These are phyloP conservation scores for Recurvirostra avosetta DNA, from an alignment of 2,113 vertebrate genomes.

Conservation along the genomic window DNA sequence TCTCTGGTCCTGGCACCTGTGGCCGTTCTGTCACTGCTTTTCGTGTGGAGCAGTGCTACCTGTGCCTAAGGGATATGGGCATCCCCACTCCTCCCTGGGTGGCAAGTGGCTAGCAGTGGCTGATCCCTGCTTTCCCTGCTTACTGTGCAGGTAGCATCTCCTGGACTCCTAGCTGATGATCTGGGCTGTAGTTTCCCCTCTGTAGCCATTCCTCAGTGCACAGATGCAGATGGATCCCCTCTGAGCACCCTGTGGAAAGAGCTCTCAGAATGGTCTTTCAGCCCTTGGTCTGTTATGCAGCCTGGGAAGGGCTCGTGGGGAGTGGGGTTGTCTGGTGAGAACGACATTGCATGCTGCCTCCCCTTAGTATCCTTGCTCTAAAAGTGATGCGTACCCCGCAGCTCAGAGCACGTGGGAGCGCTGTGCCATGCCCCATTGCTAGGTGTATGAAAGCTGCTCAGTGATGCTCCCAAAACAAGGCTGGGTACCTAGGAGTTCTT, in stretches of 20 bases:
- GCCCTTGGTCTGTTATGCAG: background rate
- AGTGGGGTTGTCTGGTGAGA: background rate
- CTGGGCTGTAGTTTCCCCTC: background rate
- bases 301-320: background rate
- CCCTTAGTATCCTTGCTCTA: background rate
- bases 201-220: fast-evolving
- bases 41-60: background rate
- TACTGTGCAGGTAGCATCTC: background rate
- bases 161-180: background rate
- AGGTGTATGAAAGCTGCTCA: background rate
- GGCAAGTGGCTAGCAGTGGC: background rate
- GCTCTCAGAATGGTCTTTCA: background rate
- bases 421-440: background rate
- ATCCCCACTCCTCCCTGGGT: background rate
- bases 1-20: background rate
- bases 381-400: background rate
- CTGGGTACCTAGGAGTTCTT: background rate
- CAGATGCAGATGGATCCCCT: background rate
- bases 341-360: background rate
- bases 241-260: background rate
- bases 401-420: background rate
- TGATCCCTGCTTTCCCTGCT: background rate
- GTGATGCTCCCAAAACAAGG: background rate
- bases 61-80: background rate
- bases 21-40: background rate